Percentiles rank a stretch among this genome's conserved stretches.
phyloP scores from a whole-genome alignment of 2,888 invertebrate genomes.

The Synanthedon myopaeformis region DNA sequence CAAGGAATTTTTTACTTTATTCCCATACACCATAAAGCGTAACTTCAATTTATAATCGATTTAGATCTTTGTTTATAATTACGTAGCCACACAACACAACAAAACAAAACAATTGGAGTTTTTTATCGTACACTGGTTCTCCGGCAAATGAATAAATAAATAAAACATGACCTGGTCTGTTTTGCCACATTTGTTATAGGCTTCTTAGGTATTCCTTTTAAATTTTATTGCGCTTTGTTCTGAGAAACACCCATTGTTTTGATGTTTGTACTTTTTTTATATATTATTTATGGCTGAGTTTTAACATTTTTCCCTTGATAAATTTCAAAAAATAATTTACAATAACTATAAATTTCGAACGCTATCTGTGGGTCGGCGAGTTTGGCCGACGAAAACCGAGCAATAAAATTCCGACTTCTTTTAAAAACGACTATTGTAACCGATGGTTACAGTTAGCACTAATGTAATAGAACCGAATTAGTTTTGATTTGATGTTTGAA shows the following conservation, averaged over 20 bases:
- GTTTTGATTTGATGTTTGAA: no score
- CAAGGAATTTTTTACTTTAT: neutral
- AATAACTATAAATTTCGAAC: no score
- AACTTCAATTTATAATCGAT: conserved; percentile 1
- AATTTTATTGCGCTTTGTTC: neutral
- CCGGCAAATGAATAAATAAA: conserved; percentile 5
- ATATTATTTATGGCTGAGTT: no score
- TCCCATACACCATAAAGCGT: neutral
- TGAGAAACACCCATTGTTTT: conserved; percentile 1
- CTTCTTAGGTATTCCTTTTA: neutral
- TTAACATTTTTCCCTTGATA: no score
- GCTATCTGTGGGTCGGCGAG: no score
- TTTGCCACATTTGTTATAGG: conserved; percentile 4
- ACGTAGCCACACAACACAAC: neutral
- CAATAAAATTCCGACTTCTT: no score
- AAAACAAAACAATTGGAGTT: conserved; percentile 1
- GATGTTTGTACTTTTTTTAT: neutral
- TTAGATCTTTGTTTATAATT: no score
- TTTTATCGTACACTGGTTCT: conserved; percentile 1
- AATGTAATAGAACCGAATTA: no score
- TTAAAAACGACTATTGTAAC: no score
- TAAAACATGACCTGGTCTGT: conserved; percentile 5
- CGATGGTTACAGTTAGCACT: no score
- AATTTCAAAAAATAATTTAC: no score
- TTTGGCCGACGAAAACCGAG: no score